Percentiles rank a stretch among this genome's conserved stretches.
phyloP scores from a whole-genome alignment of 92 coral and sea anemone species.

The Palythoa grandiflora region DNA sequence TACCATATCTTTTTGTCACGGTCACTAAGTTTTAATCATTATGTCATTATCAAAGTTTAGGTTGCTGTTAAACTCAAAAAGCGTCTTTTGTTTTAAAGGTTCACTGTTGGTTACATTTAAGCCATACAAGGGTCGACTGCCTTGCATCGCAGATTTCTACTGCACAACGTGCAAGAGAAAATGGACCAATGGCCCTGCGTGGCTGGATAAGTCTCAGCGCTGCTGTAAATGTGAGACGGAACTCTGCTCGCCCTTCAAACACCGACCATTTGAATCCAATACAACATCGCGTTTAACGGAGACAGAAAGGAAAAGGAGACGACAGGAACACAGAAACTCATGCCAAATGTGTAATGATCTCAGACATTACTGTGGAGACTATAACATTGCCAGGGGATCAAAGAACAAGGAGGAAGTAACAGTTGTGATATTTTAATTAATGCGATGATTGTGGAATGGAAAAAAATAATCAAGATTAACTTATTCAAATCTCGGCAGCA shows the following conservation, averaged over 20 bases:
- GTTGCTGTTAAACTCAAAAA: too few species aligned
- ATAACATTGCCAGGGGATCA: not conserved
- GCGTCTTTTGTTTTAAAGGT: conserved; percentile 25
- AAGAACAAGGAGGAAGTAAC: too few species aligned
- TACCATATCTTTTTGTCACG: too few species aligned
- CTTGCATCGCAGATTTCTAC: conserved; percentile 68
- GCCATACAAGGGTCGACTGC: conserved; percentile 55
- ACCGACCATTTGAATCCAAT: conserved; percentile 18
- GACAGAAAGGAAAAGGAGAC: not conserved
- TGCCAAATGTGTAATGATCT: conserved; percentile 56
- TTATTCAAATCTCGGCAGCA: too few species aligned
- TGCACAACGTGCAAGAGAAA: conserved; percentile 45
- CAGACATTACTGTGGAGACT: conserved; percentile 50
- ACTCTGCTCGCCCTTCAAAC: conserved; percentile 44
- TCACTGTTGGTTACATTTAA: conserved; percentile 61
- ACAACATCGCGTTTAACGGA: not conserved
- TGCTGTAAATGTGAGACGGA: too few species aligned
- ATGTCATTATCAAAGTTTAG: too few species aligned
- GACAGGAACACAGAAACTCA: conserved; percentile 31
- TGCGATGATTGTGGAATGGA: too few species aligned
- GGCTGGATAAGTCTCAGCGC: conserved; percentile 55
- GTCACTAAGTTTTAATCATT: too few species aligned
- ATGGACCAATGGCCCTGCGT: conserved; percentile 65
- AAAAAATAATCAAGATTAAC: too few species aligned
- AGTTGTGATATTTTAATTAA: too few species aligned